Evolutionary conservation across 2,113 vertebrate species (phyloP).

Genomic region (Felis chaus): DNA sequence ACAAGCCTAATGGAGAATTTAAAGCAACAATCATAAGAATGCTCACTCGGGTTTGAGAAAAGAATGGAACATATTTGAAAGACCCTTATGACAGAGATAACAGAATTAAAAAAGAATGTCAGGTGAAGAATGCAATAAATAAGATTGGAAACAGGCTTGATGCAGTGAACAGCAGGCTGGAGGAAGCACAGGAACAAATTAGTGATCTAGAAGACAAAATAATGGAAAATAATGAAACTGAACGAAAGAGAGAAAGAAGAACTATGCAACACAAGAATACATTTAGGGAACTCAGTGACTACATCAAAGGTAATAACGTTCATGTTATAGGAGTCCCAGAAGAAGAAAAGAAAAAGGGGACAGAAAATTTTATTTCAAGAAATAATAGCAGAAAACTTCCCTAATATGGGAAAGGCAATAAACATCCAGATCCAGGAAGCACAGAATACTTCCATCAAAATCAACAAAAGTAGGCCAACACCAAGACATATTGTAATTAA

Average conservation of each 20-base stretch:
- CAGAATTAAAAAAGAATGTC: background rate
- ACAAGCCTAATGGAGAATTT: background rate
- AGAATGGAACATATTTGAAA: background rate
- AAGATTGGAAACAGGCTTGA: background rate
- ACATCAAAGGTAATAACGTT: background rate
- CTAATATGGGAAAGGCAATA: background rate
- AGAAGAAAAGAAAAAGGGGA: background rate
- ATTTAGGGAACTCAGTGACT: background rate
- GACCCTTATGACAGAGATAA: background rate
- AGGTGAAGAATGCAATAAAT: background rate
- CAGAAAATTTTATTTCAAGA: background rate
- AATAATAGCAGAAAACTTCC: background rate
- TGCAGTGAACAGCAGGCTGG: background rate
- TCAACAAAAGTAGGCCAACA: background rate
- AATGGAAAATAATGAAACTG: background rate
- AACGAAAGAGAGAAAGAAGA: background rate
- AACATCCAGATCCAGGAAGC: background rate
- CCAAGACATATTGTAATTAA: background rate
- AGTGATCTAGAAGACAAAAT: background rate
- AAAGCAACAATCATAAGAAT: background rate
- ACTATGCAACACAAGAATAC: background rate
- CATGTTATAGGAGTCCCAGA: background rate
- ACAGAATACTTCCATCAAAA: background rate
- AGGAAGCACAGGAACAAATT: background rate
- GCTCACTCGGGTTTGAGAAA: background rate